Conservation (phyloP, 2,113 vertebrate species). For the Opisthocomus hoazin region DNA sequence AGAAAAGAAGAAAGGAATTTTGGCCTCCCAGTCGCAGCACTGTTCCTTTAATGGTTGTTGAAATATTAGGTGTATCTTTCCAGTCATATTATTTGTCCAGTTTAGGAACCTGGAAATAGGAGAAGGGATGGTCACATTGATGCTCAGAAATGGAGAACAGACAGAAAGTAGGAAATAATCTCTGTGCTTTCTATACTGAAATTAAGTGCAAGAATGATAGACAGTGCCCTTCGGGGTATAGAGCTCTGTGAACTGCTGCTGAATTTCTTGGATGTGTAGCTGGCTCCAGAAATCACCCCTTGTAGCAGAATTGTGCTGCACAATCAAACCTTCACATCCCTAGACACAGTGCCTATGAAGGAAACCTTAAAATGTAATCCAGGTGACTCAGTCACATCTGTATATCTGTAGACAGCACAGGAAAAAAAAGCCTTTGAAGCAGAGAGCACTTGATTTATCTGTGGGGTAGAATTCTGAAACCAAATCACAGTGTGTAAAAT, state of each 20-base stretch:
- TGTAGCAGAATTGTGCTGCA: not conserved
- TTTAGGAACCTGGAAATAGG: not conserved
- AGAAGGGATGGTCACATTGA: not conserved
- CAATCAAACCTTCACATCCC: not conserved
- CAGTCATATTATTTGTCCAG: not conserved
- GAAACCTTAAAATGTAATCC: not conserved
- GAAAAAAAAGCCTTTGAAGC: not conserved
- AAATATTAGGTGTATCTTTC: not conserved
- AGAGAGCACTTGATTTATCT: not conserved
- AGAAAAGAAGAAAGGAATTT: constrained; percentile 27
- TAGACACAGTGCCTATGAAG: not conserved
- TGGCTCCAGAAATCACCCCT: not conserved
- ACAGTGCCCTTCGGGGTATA: not conserved
- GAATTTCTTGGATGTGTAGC: not conserved
- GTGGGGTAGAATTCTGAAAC: not conserved
- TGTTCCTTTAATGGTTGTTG: not conserved
- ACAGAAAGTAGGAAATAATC: not conserved
- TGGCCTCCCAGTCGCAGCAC: not conserved
- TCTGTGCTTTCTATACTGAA: not conserved
- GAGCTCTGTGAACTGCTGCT: not conserved
- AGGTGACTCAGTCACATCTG: not conserved
- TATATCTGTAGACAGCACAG: not conserved
- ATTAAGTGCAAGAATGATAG: not conserved
- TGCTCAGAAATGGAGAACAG: not conserved
- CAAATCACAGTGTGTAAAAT: not conserved